Evolutionary conservation across 2,888 invertebrate species (phyloP), one percentile per base, ranked within the genome.

Genomic region (Alentia gelatinosa): DNA sequence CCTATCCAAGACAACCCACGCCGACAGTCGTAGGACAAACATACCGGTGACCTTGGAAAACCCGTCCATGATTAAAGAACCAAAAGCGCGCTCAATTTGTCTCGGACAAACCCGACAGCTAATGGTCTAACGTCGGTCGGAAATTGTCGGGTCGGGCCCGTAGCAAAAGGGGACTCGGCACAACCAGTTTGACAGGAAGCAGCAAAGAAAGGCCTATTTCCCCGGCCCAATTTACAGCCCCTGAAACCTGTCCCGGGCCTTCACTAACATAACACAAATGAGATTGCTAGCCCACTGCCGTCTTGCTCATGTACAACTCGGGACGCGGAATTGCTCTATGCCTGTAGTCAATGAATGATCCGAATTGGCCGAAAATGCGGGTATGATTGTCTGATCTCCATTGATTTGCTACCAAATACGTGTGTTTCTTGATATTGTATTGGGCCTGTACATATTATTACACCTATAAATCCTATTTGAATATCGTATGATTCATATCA

Each of bases 81-180:
- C 68, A 26, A 26, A 26, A 68, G 68, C 68, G 68, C 26, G 68
- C 30, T 68, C 68, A 26, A 68, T 68, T 68, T 68, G 30, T 15
- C 33, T 12, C 33, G 30, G 30, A 68, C 68, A 68, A 68, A 68
- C 33, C n/a, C 68, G 68, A 30, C 68, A 15, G 68, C 68, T 68
- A 68, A 68, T 68, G 68, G 68, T 68, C 30, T 30, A 68, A 68
- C 68, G 68, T 30, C 79, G 15, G 79, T 37, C 79, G 79, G 79
- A 79, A 79, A 79, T 79, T 79, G 79, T 79, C 12, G 79, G 79
- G 79, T 79, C 79, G 79, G n/a, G 79, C 5, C 79, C 3, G 23
- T 39, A 79, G 37, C 79, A 35, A 37, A 26, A 39, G 79, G 39
- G 19, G 37, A 37, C 39, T 0, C 37, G 1, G 37, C 23, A 39